Evolutionary conservation across 2,888 invertebrate species (phyloP), one percentile per base, ranked within the genome.

Genomic region (Hydriomena furcata): DNA sequence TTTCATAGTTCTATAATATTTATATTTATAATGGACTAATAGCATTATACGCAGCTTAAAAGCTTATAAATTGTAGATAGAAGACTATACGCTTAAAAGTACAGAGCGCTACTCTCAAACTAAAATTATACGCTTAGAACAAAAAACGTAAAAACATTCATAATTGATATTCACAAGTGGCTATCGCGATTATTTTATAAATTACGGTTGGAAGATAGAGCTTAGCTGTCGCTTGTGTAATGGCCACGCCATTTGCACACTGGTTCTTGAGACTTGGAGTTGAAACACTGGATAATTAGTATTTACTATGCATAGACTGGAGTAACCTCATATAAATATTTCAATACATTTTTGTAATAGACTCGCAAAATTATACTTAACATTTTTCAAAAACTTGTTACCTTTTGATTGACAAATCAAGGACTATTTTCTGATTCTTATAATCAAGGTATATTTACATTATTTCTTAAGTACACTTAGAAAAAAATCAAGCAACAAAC

Each of bases 91-190:
- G 24, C 7, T 17, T 24, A 30, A 31, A 46, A 48, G 31, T 47
- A n/a, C n/a, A n/a, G n/a, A 28, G 10, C 10, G 34, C 34, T 32
- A 32, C 25, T 52, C 34, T 54, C 61, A 52, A 56, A 56, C 65
- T 57, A 46, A 60, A 56, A 52, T 63, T 58, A 56, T 24, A 60
- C 56, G 63, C 59, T 52, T 48, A 34, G 47, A 36, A 41, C 57
- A 59, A 55, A 68, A 59, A 42, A 42, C 52, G 61, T 63, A 65
- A 61, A 69, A 71, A 54, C 56, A 32, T 24, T 10, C 25, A 48
- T 63, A 59, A 68, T 68, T 66, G 65, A 63, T 65, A 71, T 58
- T 58, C 64, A 56, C 43, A 51, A 42, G 60, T 53, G 54, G 48
- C 54, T 54, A 51, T 45, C 47, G 48, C 54, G 52, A 55, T 59